Evolutionary conservation across 2,888 invertebrate genomes (phyloP), one percentile per base, ranked within the genome.

Genomic region (Oeneis ivallda): DNA sequence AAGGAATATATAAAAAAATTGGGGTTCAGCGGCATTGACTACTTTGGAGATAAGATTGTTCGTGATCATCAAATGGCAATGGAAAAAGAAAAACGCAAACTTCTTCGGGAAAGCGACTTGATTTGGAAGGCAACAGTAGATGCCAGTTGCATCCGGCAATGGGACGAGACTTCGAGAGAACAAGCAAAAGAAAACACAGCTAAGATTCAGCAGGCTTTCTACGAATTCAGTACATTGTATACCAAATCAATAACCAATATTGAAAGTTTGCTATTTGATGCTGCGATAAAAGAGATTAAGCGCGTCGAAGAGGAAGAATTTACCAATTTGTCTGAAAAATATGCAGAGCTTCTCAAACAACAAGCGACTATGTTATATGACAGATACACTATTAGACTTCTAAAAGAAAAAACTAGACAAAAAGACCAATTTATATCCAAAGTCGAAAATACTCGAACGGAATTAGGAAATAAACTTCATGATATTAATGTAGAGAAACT

Each of bases 401-500:
- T 68, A 7, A 76, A 76, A 9, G 78, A 85, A 69, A 85, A 86
- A 65, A 72, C 62, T 5, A 79, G 65, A 65, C 65, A 82, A 3
- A 90, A 88, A 77, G 64, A 66, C 0, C 47, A 76, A 5, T 92
- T 91, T 66, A 77, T 85, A 17, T 9, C 70, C 32, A 70, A 79
- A 0, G 63, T 89, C 0, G 83, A 86, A 60, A 67, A 70, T 39
- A 45, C 71, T 32, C 78, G 79, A 41, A 75, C 71, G 1, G 59
- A 45, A 0, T 74, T 80, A 71, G 71, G 71, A 10, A 71, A 76
- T n/a, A 72, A 74, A 65, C 54, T 89, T 39, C 89, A 89, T 65
- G 86, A 88, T 62, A 78, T 89, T 11, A 85, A 85, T 15, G 71
- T 85, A 2, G 89, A 90, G 64, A 91, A 90, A 75, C 85, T 87